Evolutionary conservation across 30 jellyfish, hydroid and myxozoan species (phyloP), one percentile per base, ranked within the genome.

Genomic region (Morbakka virulenta): DNA sequence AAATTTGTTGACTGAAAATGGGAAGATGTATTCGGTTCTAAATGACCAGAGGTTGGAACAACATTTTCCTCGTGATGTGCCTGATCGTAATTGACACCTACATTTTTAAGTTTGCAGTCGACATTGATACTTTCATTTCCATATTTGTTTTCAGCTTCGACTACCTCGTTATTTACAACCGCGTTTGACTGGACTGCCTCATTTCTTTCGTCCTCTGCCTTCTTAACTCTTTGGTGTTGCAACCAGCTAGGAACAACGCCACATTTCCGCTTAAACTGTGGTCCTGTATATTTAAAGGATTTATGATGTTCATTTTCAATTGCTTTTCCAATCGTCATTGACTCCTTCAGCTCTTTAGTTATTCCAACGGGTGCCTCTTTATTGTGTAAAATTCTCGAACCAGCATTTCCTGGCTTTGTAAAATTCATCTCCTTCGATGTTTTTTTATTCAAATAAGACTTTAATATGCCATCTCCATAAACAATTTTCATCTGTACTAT

Each of bases 241-340:
- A 1, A 20, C 95, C 95, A 84, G 35, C 64, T 63, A 3, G 81
- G 83, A 24, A 69, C 72, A 11, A 75, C 52, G 72, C 95, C 95
- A 11, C 74, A 64, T 28, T 83, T 62, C 72, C 95, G 69, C 2
- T 83, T 74, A 61, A 84, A 84, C 49, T 84, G 79, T 24, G 95
- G 95, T 22, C 95, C 95, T 63, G 95, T 72, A 29, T 84, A 84
- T 36, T 30, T 84, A 47, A 73, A 74, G 47, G 51, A 82, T 29
- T 82, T 63, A 66, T 79, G 76, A 29, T 79, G 82, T 32, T 69
- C 68, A 35, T 13, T 68, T 66, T 77, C 81, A 14, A 76, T 75
- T 28, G 64, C 52, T 75, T 65, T 66, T 30, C 76, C 31, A 14
- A 52, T 21, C n/a, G n/a, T n/a, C n/a, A n/a, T 64, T 32, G 11